Evolutionary conservation across 2,888 invertebrate species (phyloP), one percentile per base, ranked within the genome.

Genomic region (Lasioglossum vierecki): DNA sequence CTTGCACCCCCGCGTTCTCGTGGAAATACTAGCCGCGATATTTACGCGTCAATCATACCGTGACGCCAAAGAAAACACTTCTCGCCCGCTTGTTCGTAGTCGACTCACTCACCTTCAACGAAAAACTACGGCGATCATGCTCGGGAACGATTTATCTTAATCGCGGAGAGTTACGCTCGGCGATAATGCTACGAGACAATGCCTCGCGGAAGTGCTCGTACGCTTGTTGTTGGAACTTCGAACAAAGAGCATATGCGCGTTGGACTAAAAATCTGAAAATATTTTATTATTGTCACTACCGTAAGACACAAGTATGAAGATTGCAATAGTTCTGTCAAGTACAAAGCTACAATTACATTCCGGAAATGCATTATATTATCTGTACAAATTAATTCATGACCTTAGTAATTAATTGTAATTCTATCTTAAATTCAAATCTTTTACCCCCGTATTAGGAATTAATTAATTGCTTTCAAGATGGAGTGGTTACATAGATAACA

Each of bases 21-120:
- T 6, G 26, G 60, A 60, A 60, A 60, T 22, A 2, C 53, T 8
- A 22, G 53, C 53, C 60, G 60, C 60, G 60, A 60, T 60, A 60
- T 60, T 60, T 60, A 60, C 60, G n/a, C 60, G 60, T 60, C 60
- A 26, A 60, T 60, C 60, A 60, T 26, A 22, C 60, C 26, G 60
- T 3, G 53, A 8, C 53, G 26, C 26, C 26, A 60, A 60, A 60
- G 60, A 60, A 60, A 60, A 60, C 60, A 60, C 60, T 60, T 53
- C 53, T 60, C 60, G 60, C 26, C 60, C 60, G 13, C 26, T 60
- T 60, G 60, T 60, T 60, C 60, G 2, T 60, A 13, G 60, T 53
- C 53, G 53, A 53, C 53, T 53, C 53, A 53, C 53, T 53, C 53
- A 53, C 53, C 53, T 53, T 22, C 53, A 53, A 22, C 53, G 53